phyloP scores from a whole-genome alignment of 2,797 vertebrate genomes.

The Capromys pilorides region DNA sequence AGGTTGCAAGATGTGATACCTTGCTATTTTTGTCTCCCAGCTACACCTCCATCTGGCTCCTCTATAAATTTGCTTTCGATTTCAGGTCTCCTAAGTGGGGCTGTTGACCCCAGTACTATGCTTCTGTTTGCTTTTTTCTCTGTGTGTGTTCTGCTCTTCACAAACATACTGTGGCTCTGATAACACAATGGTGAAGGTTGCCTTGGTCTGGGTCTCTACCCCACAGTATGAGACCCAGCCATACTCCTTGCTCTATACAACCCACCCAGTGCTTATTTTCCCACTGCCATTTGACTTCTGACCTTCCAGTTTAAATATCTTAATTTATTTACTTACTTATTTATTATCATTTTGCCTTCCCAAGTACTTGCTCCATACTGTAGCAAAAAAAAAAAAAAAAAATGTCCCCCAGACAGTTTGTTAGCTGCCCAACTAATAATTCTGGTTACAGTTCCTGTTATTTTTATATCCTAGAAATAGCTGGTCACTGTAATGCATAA shows the following conservation, averaged over 20 bases:
- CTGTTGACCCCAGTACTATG: background rate
- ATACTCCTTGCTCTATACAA: background rate
- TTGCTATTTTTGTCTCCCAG: background rate
- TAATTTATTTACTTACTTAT: background rate
- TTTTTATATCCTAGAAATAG: no score
- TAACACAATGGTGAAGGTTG: background rate
- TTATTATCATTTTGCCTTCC: background rate
- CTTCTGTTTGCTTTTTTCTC: background rate
- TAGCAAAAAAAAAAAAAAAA: no score
- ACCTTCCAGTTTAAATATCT: background rate
- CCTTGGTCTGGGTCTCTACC: background rate
- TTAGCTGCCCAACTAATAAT: no score
- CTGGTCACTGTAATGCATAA: no score
- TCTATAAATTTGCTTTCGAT: background rate
- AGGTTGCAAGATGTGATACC: background rate
- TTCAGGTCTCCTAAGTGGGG: background rate
- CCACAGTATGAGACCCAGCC: background rate
- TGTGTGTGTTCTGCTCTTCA: background rate
- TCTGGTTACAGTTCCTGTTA: no score
- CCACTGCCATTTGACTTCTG: slow-evolving; percentile 11
- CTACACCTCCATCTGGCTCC: background rate
- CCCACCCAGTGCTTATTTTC: background rate
- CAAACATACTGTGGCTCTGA: background rate
- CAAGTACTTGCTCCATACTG: background rate
- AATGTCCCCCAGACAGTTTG: no score